Evolutionary conservation across 1,140 invertebrate genomes (phyloP).

Genomic region (Drosophila pachea): DNA sequence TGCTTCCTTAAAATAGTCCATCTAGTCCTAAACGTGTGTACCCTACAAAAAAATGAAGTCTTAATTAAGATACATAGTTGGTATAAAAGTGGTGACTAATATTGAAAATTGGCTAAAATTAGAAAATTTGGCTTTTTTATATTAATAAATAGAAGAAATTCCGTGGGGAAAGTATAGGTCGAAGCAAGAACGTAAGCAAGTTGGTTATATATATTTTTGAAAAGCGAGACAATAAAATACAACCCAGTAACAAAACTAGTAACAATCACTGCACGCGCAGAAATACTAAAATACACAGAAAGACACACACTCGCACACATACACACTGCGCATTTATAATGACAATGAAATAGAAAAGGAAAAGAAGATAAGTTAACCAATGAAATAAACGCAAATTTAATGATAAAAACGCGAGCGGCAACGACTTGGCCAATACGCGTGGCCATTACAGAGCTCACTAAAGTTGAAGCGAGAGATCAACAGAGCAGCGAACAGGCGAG

Average conservation of each 20-base stretch:
- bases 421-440: slow-evolving; percentile 73
- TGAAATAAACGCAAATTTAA: slow-evolving; percentile 77
- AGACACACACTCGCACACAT: slow-evolving; percentile 8
- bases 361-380: slow-evolving; percentile 72
- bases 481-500: slow-evolving; percentile 3
- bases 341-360: slow-evolving; percentile 50
- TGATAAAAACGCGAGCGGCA: slow-evolving; percentile 67
- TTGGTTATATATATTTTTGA: slow-evolving; percentile 70
- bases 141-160: slow-evolving; percentile 42
- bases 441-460: slow-evolving; percentile 40
- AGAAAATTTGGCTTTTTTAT: too few relatives aligned
- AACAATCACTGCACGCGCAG: background rate
- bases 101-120: too few relatives aligned
- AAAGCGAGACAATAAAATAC: slow-evolving; percentile 65
- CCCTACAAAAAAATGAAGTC: too few relatives aligned
- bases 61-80: too few relatives aligned
- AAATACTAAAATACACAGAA: background rate
- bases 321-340: slow-evolving; percentile 6
- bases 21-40: too few relatives aligned
- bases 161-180: slow-evolving; percentile 60
- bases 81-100: too few relatives aligned
- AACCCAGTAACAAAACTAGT: slow-evolving; percentile 51
- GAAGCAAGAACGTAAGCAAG: slow-evolving; percentile 66
- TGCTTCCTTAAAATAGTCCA: too few relatives aligned
- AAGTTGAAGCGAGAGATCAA: slow-evolving; percentile 23